Evolutionary conservation across 2,888 invertebrate genomes (phyloP).

Genomic region (Meliscaeva auricollis): DNA sequence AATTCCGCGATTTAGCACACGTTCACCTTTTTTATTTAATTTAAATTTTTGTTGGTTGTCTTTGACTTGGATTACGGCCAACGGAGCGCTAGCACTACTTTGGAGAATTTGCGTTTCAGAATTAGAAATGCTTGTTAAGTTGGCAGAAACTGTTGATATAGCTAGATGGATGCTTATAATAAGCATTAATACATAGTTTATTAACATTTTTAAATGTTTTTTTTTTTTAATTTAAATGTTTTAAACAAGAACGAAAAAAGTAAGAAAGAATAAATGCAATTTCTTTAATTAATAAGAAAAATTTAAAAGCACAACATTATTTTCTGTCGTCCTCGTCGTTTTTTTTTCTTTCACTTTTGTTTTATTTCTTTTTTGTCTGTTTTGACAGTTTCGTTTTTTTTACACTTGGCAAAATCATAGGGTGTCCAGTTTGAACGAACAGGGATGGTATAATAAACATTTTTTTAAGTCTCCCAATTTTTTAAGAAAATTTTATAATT

Average conservation of each 20-base stretch:
- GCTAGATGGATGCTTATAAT: conserved; percentile 29
- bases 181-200: conserved; percentile 40
- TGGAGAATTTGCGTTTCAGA: conserved; percentile 48
- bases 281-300: conserved; percentile 21
- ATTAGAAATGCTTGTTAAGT: conserved; percentile 38
- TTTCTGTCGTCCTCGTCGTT: not conserved
- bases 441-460: too few relatives aligned
- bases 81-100: conserved; percentile 59
- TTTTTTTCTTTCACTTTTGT: conserved; percentile 14
- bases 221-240: not conserved
- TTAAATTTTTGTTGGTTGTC: conserved; percentile 45
- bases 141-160: not conserved
- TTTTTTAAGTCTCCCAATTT: too few relatives aligned
- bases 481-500: too few relatives aligned
- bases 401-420: not conserved
- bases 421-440: not conserved
- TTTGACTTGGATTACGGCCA: conserved; percentile 40
- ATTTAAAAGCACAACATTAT: conserved; percentile 50
- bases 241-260: not conserved
- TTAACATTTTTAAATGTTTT: conserved; percentile 41
- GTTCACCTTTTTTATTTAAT: conserved; percentile 32
- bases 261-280: conserved; percentile 27
- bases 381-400: conserved; percentile 13
- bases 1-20: conserved; percentile 46
- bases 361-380: conserved; percentile 31